Evolutionary conservation across 2,113 vertebrate species (phyloP).

Genomic region (Eidolon helvum): DNA sequence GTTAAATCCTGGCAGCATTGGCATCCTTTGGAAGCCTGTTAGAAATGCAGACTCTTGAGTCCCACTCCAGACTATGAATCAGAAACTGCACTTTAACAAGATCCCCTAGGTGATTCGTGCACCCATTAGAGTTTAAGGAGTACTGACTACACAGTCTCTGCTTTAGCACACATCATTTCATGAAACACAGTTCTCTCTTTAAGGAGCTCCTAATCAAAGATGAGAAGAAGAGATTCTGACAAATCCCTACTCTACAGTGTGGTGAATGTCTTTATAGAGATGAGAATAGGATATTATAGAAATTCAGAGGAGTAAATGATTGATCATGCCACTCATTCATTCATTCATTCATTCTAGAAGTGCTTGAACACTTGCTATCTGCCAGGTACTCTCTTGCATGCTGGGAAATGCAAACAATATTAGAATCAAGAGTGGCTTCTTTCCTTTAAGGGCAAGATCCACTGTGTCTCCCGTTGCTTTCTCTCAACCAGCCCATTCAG

Average conservation of each 20-base stretch:
- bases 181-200: neutral
- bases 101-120: neutral
- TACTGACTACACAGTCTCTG: neutral
- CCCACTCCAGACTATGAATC: neutral
- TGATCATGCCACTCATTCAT: neutral
- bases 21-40: neutral
- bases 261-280: neutral
- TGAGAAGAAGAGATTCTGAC: constrained; percentile 32
- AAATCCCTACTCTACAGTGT: neutral
- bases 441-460: neutral
- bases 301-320: neutral
- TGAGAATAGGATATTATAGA: neutral
- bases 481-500: neutral
- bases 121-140: neutral
- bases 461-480: neutral
- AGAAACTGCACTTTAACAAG: constrained; percentile 30
- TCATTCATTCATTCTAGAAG: neutral
- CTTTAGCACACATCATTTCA: neutral
- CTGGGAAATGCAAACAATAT: neutral
- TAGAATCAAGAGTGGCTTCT: neutral
- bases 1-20: neutral
- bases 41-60: neutral
- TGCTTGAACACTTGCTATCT: neutral
- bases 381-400: neutral
- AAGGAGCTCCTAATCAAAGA: neutral